phyloP scores from a whole-genome alignment of 1,140 invertebrate species.

The Periplaneta americana region DNA sequence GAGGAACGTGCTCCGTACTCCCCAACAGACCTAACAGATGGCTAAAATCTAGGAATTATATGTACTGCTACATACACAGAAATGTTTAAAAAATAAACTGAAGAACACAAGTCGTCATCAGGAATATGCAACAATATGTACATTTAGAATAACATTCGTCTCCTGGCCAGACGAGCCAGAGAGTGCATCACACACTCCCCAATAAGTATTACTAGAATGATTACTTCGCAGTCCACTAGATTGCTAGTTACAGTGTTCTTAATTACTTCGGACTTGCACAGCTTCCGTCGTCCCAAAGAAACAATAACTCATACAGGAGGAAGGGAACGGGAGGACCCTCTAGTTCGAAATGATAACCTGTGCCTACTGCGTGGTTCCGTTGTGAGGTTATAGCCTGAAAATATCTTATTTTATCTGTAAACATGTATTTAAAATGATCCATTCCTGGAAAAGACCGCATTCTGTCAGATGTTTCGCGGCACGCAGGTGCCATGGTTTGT shows the following conservation, averaged over 20 bases:
- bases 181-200: background rate
- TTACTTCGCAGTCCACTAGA: background rate
- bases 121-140: constrained; percentile 30
- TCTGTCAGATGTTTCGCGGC: background rate
- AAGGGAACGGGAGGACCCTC: background rate
- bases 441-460: background rate
- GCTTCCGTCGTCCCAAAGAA: background rate
- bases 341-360: background rate
- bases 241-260: background rate
- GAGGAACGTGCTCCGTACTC: constrained; percentile 18
- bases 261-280: background rate
- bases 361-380: background rate
- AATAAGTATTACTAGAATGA: background rate
- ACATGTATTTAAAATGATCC: background rate
- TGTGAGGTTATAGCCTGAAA: background rate
- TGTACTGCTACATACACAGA: constrained; percentile 19
- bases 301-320: background rate
- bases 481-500: background rate
- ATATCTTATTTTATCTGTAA: background rate
- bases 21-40: constrained; percentile 11
- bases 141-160: constrained; percentile 31
- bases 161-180: background rate
- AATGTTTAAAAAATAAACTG: constrained; percentile 19
- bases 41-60: constrained; percentile 18
- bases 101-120: constrained; percentile 19